Conservation (phyloP, 1,140 invertebrate species). For the Sesamia nonagrioides region DNA sequence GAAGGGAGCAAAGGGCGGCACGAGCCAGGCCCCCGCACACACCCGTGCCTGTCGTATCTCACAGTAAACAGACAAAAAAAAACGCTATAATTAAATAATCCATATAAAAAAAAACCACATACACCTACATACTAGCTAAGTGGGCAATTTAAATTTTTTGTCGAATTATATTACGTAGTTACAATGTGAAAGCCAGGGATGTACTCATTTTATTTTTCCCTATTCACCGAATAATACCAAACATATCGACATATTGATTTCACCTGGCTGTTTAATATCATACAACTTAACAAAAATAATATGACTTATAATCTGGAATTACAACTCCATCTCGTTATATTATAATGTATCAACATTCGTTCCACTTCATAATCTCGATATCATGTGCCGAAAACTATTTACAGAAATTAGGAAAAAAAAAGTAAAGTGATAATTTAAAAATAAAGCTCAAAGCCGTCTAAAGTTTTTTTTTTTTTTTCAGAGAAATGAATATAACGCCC, state of each 20-base stretch:
- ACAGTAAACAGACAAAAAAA: constrained; percentile 70
- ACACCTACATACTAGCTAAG: constrained; percentile 82
- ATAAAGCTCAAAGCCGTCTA: constrained; percentile 60
- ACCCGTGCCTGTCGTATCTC: constrained; percentile 68
- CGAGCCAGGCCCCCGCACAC: constrained; percentile 47
- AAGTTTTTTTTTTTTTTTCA: constrained; percentile 52
- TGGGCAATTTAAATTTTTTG: constrained; percentile 65
- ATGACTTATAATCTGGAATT: constrained; percentile 58
- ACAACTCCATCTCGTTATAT: constrained; percentile 49
- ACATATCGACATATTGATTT: constrained; percentile 29
- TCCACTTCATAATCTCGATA: constrained; percentile 49
- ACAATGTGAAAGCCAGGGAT: constrained; percentile 45
- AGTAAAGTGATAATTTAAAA: constrained; percentile 55
- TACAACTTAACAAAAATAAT: constrained; percentile 55
- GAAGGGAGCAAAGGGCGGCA: neutral
- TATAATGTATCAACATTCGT: constrained; percentile 49
- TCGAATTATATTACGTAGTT: constrained; percentile 57
- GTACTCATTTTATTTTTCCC: neutral
- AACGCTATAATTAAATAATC: constrained; percentile 74
- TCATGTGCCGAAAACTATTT: constrained; percentile 59
- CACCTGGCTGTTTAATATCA: constrained; percentile 50
- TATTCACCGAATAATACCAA: constrained; percentile 40
- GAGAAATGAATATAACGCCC: constrained; percentile 45
- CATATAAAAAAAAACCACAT: constrained; percentile 78
- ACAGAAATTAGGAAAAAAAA: constrained; percentile 56